Percentiles rank a stretch among this genome's conserved stretches.
phyloP scores from a whole-genome alignment of 1,140 invertebrate species.

The Caerostris extrusa region DNA sequence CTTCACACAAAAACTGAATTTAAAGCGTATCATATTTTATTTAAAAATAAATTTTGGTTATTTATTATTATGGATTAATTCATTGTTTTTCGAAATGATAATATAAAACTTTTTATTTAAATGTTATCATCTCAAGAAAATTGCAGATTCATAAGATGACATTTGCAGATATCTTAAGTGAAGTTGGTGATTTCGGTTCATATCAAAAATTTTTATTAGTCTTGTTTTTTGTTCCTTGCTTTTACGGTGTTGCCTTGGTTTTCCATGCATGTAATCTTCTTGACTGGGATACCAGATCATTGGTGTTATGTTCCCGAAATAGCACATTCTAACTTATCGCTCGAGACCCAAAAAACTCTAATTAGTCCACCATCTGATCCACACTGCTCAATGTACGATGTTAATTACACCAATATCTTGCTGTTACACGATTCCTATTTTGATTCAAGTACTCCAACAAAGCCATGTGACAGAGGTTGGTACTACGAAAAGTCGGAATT shows the following conservation, averaged over 20 bases:
- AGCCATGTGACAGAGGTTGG: constrained; percentile 29
- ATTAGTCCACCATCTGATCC: constrained; percentile 31
- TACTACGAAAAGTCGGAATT: constrained; percentile 16
- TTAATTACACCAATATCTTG: constrained; percentile 18
- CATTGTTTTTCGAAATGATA: too few species aligned
- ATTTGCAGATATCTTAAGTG: constrained; percentile 84
- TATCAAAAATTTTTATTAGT: constrained; percentile 82
- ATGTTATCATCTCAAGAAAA: too few species aligned
- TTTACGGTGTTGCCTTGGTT: constrained; percentile 70
- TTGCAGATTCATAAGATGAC: constrained; percentile 81
- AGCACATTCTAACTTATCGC: constrained; percentile 82
- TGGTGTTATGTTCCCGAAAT: constrained; percentile 84
- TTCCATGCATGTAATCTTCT: constrained; percentile 82
- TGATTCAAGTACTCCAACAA: background rate
- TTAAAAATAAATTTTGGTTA: too few species aligned
- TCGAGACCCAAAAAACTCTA: constrained; percentile 79
- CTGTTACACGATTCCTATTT: background rate
- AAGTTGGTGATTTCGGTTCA: constrained; percentile 84
- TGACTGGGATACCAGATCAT: constrained; percentile 83
- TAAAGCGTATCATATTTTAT: too few species aligned
- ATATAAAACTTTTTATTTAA: too few species aligned
- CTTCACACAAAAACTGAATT: too few species aligned
- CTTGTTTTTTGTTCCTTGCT: constrained; percentile 64
- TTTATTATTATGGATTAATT: too few species aligned
- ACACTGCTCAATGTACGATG: constrained; percentile 20